A percentile compares a stretch with the other conserved stretches of the same genome.
Evolutionary conservation across 1,140 invertebrate genomes (phyloP).

Genomic region (Zaprionus inermis): DNA sequence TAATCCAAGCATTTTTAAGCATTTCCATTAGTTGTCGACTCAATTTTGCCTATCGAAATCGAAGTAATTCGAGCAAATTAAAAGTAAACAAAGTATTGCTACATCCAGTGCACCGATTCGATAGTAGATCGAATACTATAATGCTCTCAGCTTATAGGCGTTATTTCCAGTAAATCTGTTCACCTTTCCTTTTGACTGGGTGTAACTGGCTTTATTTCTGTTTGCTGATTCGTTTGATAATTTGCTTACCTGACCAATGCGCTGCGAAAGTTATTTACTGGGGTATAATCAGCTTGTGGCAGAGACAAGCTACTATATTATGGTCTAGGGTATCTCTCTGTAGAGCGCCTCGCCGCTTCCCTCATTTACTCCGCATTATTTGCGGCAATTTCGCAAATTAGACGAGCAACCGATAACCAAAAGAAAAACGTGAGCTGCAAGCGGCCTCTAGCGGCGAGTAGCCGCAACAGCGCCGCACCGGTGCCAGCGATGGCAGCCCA

Average conservation of each 20-base stretch:
- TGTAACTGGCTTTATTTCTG: not conserved
- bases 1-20: not conserved
- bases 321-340: not conserved
- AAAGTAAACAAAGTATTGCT: no score
- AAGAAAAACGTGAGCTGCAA: conserved; percentile 25
- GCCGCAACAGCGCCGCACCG: not conserved
- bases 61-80: no score
- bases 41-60: no score
- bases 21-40: no score
- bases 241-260: not conserved
- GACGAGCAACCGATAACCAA: conserved; percentile 6
- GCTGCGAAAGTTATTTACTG: not conserved
- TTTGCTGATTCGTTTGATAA: not conserved
- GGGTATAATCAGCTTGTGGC: not conserved
- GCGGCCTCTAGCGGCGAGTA: not conserved
- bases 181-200: not conserved
- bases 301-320: no score
- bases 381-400: conserved; percentile 37
- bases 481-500: conserved; percentile 11
- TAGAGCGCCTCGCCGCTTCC: no score
- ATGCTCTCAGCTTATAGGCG: not conserved
- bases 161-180: not conserved
- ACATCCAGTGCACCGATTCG: no score
- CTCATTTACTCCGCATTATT: not conserved
- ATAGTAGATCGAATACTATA: not conserved